Conservation (phyloP, 2,888 invertebrate species). For the Nomada ruficornis region DNA sequence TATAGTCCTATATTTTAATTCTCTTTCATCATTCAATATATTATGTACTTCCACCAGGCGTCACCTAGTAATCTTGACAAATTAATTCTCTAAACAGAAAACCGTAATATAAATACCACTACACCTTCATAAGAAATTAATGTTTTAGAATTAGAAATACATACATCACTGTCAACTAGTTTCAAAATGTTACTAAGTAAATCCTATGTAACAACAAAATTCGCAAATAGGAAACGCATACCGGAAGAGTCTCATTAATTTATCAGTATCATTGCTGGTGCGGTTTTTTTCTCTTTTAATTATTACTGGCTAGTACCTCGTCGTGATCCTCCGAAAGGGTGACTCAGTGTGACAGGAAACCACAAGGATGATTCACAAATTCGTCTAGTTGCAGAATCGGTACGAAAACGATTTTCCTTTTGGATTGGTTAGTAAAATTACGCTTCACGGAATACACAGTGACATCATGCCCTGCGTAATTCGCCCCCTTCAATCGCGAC, state of each 20-base stretch:
- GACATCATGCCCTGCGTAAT: slow-evolving; percentile 43
- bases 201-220: too few species aligned
- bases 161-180: too few species aligned
- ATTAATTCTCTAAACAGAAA: too few species aligned
- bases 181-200: too few species aligned
- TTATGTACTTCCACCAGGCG: too few species aligned
- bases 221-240: background rate
- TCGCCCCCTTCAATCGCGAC: slow-evolving; percentile 6
- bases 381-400: slow-evolving; percentile 53
- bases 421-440: slow-evolving; percentile 28
- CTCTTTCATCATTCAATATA: too few species aligned
- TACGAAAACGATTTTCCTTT: slow-evolving; percentile 31
- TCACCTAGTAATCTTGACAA: too few species aligned
- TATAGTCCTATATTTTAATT: too few species aligned
- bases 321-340: slow-evolving; percentile 24
- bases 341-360: slow-evolving; percentile 56
- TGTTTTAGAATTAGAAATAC: too few species aligned
- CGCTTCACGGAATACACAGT: slow-evolving; percentile 24
- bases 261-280: background rate
- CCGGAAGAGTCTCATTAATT: background rate
- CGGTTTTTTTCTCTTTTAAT: background rate
- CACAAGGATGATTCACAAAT: slow-evolving; percentile 57
- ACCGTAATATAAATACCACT: too few species aligned
- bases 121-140: too few species aligned
- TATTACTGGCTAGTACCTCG: background rate